Conservation (phyloP, 2,797 vertebrate genomes). For the Netta rufina region DNA sequence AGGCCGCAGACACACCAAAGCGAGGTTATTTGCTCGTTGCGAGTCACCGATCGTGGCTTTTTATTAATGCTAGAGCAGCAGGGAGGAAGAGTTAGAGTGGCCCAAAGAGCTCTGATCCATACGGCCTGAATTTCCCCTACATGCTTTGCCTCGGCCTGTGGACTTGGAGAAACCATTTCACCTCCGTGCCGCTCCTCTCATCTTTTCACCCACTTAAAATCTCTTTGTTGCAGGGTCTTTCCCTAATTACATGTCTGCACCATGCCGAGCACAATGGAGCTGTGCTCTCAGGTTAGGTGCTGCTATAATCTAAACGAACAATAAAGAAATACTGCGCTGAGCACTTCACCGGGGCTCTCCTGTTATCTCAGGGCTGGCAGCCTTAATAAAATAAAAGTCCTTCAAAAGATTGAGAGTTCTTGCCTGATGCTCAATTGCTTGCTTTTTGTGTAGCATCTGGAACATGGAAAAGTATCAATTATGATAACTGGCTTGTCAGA, state of each 20-base stretch:
- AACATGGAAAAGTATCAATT: background rate
- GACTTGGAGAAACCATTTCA: background rate
- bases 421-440: background rate
- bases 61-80: background rate
- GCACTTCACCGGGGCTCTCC: background rate
- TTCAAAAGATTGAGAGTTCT: background rate
- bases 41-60: background rate
- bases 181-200: background rate
- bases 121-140: background rate
- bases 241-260: background rate
- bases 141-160: background rate
- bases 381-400: background rate
- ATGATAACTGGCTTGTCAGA: background rate
- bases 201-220: background rate
- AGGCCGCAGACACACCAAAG: background rate
- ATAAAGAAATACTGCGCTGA: background rate
- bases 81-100: background rate
- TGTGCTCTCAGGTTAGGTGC: background rate
- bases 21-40: constrained; percentile 10
- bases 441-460: background rate
- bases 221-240: background rate
- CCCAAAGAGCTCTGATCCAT: background rate
- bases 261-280: background rate
- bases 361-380: background rate
- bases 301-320: background rate